Evolutionary conservation across 2,888 invertebrate genomes (phyloP).

Genomic region (Pyrochroa serraticornis): DNA sequence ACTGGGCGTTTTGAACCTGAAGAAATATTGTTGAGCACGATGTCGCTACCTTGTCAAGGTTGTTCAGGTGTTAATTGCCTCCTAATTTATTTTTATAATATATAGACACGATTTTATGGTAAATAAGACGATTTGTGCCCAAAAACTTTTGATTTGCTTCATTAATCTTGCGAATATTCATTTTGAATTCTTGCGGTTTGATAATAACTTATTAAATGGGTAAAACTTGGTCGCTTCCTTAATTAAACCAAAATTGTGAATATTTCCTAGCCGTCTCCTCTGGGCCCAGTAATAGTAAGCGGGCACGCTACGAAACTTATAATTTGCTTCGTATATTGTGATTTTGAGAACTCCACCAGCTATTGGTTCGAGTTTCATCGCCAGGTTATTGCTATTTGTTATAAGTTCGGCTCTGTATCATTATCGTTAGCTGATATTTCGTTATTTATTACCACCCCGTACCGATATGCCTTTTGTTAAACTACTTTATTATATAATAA

Average conservation of each 20-base stretch:
- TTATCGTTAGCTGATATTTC: constrained; percentile 17
- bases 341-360: constrained; percentile 17
- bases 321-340: constrained; percentile 31
- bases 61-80: too few relatives aligned
- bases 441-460: constrained; percentile 20
- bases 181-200: constrained; percentile 9
- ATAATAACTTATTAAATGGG: constrained; percentile 20
- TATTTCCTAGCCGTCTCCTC: constrained; percentile 20
- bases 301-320: constrained; percentile 35
- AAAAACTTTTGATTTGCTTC: too few relatives aligned
- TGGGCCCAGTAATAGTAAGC: constrained; percentile 26
- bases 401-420: constrained; percentile 16
- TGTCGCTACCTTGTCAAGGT: too few relatives aligned
- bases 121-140: too few relatives aligned
- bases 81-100: too few relatives aligned
- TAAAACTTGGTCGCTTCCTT: constrained; percentile 20
- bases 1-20: too few relatives aligned
- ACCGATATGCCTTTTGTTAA: constrained; percentile 14
- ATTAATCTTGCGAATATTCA: too few relatives aligned
- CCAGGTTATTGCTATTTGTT: constrained; percentile 2
- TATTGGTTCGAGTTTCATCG: too few relatives aligned
- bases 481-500: constrained; percentile 16
- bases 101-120: too few relatives aligned
- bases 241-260: constrained; percentile 30
- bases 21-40: too few relatives aligned